These are phyloP conservation scores for Girardinus metallicus DNA, from an alignment of 2,797 vertebrate genomes.

Conservation along the genomic window DNA sequence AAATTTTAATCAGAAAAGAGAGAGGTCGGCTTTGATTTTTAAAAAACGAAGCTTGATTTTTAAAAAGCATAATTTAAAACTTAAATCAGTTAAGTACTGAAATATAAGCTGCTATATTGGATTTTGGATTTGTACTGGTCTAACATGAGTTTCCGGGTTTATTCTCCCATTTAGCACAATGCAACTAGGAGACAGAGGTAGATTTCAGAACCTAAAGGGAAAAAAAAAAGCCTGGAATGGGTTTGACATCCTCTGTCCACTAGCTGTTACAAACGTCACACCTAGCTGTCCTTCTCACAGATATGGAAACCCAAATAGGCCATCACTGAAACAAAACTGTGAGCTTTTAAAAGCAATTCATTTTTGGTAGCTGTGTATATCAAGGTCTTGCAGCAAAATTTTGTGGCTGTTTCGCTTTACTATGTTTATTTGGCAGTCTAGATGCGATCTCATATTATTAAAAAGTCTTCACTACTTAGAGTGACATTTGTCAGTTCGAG, in stretches of 20 bases:
- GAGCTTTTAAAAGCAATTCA: neutral
- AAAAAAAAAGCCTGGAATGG: neutral
- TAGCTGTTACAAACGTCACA: neutral
- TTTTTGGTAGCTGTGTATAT: neutral
- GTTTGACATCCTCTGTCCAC: neutral
- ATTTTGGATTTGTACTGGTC: no score
- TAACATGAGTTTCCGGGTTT: neutral
- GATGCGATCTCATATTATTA: slow-evolving; percentile 47
- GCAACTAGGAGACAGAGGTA: neutral
- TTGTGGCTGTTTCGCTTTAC: slow-evolving; percentile 7
- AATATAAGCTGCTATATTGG: no score
- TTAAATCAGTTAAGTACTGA: no score
- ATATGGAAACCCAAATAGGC: neutral
- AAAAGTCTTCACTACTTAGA: slow-evolving; percentile 28
- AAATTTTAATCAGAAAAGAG: no score
- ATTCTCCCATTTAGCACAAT: neutral
- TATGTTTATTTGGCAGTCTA: slow-evolving; percentile 7
- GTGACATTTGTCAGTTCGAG: slow-evolving; percentile 60
- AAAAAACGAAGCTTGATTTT: no score
- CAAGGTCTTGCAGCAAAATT: neutral
- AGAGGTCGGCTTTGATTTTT: no score
- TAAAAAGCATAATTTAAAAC: no score
- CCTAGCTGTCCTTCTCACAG: neutral
- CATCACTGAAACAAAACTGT: neutral
- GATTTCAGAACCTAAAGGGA: slow-evolving; percentile 2